Conservation (phyloP, 2,888 invertebrate genomes). For the Arge pagana region DNA sequence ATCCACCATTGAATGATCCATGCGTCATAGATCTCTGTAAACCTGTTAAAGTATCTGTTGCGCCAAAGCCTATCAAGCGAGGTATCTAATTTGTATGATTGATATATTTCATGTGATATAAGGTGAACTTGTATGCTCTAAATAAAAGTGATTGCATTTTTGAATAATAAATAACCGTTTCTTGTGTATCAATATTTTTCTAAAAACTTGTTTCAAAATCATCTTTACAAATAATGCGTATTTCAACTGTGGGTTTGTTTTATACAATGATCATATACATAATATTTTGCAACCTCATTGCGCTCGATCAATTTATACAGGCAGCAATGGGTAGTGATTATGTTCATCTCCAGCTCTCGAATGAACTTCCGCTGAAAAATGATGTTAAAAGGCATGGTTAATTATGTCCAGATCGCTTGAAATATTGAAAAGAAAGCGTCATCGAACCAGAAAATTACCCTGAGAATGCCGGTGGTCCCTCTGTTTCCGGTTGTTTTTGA, state of each 20-base stretch:
- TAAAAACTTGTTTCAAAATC: slow-evolving; percentile 14
- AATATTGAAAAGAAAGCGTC: slow-evolving; percentile 3
- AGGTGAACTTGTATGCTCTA: background rate
- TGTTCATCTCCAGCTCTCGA: slow-evolving; percentile 51
- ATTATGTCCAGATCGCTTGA: background rate
- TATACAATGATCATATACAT: background rate
- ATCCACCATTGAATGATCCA: slow-evolving; percentile 58
- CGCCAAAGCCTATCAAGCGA: slow-evolving; percentile 86
- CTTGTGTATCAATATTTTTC: too few species aligned
- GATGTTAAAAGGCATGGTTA: slow-evolving; percentile 3
- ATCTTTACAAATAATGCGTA: slow-evolving; percentile 13
- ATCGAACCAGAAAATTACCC: slow-evolving; percentile 37
- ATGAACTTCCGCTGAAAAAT: slow-evolving; percentile 51
- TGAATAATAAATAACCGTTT: too few species aligned
- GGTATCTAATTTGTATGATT: slow-evolving; percentile 64
- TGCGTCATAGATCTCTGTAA: slow-evolving; percentile 80
- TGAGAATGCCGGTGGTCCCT: slow-evolving; percentile 46
- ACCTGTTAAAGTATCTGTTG: slow-evolving; percentile 83
- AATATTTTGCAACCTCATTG: background rate
- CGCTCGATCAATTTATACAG: background rate
- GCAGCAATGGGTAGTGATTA: background rate
- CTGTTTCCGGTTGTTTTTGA: slow-evolving; percentile 44
- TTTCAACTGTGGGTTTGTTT: too few species aligned
- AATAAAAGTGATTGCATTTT: background rate
- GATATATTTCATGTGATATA: background rate